phyloP scores from a whole-genome alignment of 92 coral and sea anemone genomes.

The Metridium senile region DNA sequence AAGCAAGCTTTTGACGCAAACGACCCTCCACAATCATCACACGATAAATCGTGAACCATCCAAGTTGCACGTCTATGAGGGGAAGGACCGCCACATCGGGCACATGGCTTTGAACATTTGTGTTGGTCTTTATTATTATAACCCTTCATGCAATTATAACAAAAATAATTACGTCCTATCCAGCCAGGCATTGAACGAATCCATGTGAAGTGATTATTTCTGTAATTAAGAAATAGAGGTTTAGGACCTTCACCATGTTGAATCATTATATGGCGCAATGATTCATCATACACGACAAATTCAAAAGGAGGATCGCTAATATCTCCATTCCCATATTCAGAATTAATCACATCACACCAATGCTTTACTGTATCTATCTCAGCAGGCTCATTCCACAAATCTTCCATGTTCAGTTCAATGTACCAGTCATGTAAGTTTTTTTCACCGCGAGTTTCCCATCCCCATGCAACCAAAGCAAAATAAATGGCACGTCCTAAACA shows the following conservation, averaged over 20 bases:
- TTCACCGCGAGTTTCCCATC: background rate
- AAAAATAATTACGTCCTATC: background rate
- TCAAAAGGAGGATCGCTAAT: background rate
- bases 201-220: constrained; percentile 7
- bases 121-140: background rate
- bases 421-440: background rate
- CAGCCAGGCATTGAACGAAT: constrained; percentile 12
- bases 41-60: no score
- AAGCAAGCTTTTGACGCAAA: background rate
- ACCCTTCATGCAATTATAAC: background rate
- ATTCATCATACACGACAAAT: background rate
- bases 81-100: background rate
- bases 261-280: background rate
- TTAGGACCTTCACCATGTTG: background rate
- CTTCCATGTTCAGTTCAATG: background rate
- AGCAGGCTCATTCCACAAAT: background rate
- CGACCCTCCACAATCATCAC: no score
- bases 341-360: background rate
- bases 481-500: background rate
- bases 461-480: background rate
- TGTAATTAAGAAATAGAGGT: background rate
- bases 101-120: background rate
- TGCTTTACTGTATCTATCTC: background rate
- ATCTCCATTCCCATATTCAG: background rate
- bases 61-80: background rate